A percentile compares a stretch with the other conserved stretches of the same genome.
These are phyloP conservation scores for Gopherus flavomarginatus DNA, from an alignment of 2,113 vertebrate genomes.

Conservation along the genomic window DNA sequence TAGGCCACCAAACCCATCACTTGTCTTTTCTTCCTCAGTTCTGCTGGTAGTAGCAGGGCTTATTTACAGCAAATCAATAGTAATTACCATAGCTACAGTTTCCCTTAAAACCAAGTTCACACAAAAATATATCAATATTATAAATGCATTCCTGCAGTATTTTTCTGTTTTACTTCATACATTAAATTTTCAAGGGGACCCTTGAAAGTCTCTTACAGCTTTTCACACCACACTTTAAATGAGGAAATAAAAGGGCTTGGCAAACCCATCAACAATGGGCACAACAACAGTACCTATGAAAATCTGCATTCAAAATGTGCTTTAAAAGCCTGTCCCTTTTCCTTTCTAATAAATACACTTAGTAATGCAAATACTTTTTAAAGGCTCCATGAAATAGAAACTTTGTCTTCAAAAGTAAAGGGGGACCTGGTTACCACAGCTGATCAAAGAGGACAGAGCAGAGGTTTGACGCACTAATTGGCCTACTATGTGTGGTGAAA, in stretches of 20 bases:
- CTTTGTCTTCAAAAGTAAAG: neutral
- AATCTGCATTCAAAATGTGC: neutral
- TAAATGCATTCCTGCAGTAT: constrained; percentile 32
- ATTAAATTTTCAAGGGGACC: constrained; percentile 48
- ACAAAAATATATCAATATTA: constrained; percentile 23
- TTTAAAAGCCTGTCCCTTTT: accelerated
- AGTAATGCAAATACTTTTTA: neutral
- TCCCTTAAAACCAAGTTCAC: constrained; percentile 41
- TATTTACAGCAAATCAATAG: neutral
- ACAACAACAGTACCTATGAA: neutral
- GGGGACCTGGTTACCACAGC: neutral
- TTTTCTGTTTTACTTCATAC: constrained; percentile 31
- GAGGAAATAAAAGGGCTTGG: neutral
- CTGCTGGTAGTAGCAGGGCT: neutral
- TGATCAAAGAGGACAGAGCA: neutral
- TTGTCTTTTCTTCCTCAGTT: neutral
- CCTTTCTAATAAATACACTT: neutral
- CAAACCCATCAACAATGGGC: neutral
- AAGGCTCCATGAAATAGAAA: neutral
- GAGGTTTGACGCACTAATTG: neutral
- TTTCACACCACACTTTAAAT: neutral
- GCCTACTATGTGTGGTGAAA: neutral
- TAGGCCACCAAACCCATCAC: neutral
- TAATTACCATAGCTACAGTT: neutral
- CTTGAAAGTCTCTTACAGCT: neutral